phyloP scores from a whole-genome alignment of 2,888 invertebrate species.

The Smittia sp. region DNA sequence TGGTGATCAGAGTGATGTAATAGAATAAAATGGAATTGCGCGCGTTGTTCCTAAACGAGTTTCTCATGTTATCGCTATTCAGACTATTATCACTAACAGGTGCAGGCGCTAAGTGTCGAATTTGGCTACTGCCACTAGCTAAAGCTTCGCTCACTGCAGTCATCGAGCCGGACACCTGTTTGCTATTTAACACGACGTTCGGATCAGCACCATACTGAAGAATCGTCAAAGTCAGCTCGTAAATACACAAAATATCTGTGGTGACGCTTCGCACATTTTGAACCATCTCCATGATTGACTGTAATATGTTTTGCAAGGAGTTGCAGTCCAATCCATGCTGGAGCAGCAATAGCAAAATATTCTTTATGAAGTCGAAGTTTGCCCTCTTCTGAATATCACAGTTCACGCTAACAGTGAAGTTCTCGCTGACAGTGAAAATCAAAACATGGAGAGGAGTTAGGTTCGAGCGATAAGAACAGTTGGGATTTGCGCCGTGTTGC shows the following conservation, averaged over 20 bases:
- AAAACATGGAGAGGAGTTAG: slow-evolving; percentile 68
- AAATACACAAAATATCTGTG: slow-evolving; percentile 66
- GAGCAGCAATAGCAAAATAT: slow-evolving; percentile 62
- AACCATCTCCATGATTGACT: slow-evolving; percentile 68
- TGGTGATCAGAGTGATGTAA: slow-evolving; percentile 68
- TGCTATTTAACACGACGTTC: slow-evolving; percentile 59
- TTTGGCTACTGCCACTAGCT: slow-evolving; percentile 8
- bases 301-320: slow-evolving; percentile 67
- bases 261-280: slow-evolving; percentile 63
- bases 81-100: neutral
- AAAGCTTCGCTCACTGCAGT: slow-evolving; percentile 16
- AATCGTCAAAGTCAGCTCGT: slow-evolving; percentile 66
- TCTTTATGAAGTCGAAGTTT: slow-evolving; percentile 69
- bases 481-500: slow-evolving; percentile 70
- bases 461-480: slow-evolving; percentile 67
- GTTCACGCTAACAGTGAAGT: slow-evolving; percentile 60
- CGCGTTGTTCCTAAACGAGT: slow-evolving; percentile 48
- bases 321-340: slow-evolving; percentile 68
- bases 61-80: slow-evolving; percentile 38
- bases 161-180: slow-evolving; percentile 48
- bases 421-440: slow-evolving; percentile 69
- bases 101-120: neutral
- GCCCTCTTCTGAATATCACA: slow-evolving; percentile 65
- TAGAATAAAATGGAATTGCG: slow-evolving; percentile 63
- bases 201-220: slow-evolving; percentile 74